Base-by-base conservation (phyloP, 2,113 vertebrate species). In the Dicerorhinus sumatrensis region DNA sequence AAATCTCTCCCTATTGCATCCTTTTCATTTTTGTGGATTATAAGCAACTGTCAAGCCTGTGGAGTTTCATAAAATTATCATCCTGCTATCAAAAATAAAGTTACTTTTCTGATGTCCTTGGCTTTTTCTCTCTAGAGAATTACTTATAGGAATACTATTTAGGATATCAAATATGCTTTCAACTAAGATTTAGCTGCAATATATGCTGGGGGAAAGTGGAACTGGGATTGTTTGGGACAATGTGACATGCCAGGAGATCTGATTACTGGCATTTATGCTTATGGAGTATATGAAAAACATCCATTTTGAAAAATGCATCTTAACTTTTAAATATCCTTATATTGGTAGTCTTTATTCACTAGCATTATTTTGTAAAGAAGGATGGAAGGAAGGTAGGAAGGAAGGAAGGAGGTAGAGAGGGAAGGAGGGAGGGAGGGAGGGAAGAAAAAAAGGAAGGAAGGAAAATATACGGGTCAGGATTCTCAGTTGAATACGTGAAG, bases 41-140 rank as follows among this genome's bases (percentile, higher is more conserved):
- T 85, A 89, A 95, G 72, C 69, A 96, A 93, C 89, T 97, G 62
- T 77, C 94, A 94, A 87, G 33, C 36, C 83, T 92, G 42, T 79
- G 81, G 63, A 92, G 20, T 85, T 96, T 80, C 70, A 96, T 81
- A 87, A 73, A 96, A 89, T 96, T 94, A 97, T 94, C 92, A 94
- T 80, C 31, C 33, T 91, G 8, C 31, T 72, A 94, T 92, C 90
- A 97, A 96, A 97, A 85, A 76, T 83, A 33, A 90, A 97, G 73
- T 95, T 97, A 65, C 23, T 89, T 97, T 86, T 95, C 63, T 89
- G 39, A 79, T 93, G 95, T 18, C 17, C 29, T 89, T 91, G 63
- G 23, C 62, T 94, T 97, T 94, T 90, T 62, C 88, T 81, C 58
- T 48, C 16, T 16, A 89, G 62, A 93, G 56, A 92, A 70, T 91